Evolutionary conservation across 2,888 invertebrate species (phyloP), one percentile per base, ranked within the genome.

Genomic region (Cancer borealis): DNA sequence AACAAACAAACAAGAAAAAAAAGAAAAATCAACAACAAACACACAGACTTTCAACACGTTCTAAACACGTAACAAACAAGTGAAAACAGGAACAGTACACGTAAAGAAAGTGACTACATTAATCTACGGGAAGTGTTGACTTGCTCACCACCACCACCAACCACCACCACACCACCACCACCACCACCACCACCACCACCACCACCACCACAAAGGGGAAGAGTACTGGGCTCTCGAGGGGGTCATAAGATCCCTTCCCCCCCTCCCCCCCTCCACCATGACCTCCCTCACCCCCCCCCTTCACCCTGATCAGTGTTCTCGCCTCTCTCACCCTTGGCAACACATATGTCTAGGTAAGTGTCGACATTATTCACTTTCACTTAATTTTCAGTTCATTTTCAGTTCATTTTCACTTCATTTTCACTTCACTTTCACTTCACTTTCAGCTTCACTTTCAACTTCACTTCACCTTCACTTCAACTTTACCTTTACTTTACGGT

Each of bases 121-220:
- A 54, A 12, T 17, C 3, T 54, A 54, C 0, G 14, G 54, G 14
- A 54, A 14, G 54, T 66, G 66, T 6, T 8, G n/a, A 66, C 17
- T 0, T 21, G 66, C n/a, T 3, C 66, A 66, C n/a, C n/a, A 66
- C 66, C 21, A 66, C 6, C n/a, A 66, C n/a, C n/a, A 66, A 66
- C 66, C 66, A 21, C n/a, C 66, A 66, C 66, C 66, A 66, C 66
- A 66, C 66, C 66, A 21, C n/a, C 66, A 66, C 66, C 66, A 66
- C 60, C 60, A 14, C 21, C 60, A 66, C 60, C 60, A 66, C 60
- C 60, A 14, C 21, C 60, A 66, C 60, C 60, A 66, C 60, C 60
- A 66, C 60, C 60, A 66, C 60, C 60, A 14, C 21, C 60, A 66
- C 8, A 14, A 17, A 21, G 60, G 60, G 17, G n/a, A 66, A 66